Base-by-base conservation (phyloP, 2,888 invertebrate species). In the Pseudeuparius sepicola region DNA sequence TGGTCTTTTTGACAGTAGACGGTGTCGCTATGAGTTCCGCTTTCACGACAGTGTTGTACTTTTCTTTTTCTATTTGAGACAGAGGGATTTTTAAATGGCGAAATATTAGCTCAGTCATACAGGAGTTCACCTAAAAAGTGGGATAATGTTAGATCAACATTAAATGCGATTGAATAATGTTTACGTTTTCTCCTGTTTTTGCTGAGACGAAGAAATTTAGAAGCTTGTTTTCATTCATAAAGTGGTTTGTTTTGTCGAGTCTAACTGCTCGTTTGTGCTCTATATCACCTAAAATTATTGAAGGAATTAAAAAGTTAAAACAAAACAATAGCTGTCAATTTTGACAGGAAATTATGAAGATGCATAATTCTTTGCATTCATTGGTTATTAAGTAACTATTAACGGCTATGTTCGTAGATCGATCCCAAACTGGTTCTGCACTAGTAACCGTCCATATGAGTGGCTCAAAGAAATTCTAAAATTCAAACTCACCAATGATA, bases 181-280 rank as follows among this genome's bases (percentile, higher is more conserved):
- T 57, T 64, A 80, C 80, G 66, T 71, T 71, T 65, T 82, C 82
- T 4, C 81, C 80, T 3, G 79, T 81, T 52, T 78, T 70, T 4
- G 81, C 79, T 4, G 81, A 82, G 31, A 78, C 73, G 40, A 73
- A 69, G 50, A 70, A 75, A 48, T 64, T 71, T 36, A 68, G 63
- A 39, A 80, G 54, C 17, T 73, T 66, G 57, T 75, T 66, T 49
- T 78, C 73, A 3, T 74, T 70, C 3, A 75, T 70, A 47, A 79
- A 77, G 43, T 70, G 68, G 51, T 74, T 71, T 2, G 75, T 76
- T 53, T 67, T 70, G 2, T 78, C 78, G 28, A 73, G 54, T 42
- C 77, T 64, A 7, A 82, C 76, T 1, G 73, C 71, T 45, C 81
- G 65, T 51, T 80, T 80, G 52, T 81, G 80, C 54, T 81, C 82